A percentile compares a stretch with the other conserved stretches of the same genome.
Conservation (phyloP, 2,888 invertebrate species). For the Endomychus coccineus region DNA sequence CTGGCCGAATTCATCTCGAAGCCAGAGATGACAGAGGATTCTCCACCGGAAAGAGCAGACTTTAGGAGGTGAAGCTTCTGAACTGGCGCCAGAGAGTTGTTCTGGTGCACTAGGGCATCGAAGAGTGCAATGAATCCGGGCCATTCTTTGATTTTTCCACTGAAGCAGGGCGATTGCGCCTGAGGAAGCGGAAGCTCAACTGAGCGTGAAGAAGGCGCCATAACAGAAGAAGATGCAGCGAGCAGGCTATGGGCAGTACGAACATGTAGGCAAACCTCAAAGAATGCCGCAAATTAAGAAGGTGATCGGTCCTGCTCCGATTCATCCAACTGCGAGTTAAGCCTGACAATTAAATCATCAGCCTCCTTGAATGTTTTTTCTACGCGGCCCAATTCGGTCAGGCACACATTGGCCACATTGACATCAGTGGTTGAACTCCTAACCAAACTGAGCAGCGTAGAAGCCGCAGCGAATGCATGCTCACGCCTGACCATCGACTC, state of each 20-base stretch:
- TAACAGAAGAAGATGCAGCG: constrained; percentile 1
- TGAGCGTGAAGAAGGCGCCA: not conserved
- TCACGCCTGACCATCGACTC: not conserved
- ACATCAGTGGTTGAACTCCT: constrained; percentile 1
- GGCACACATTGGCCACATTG: constrained; percentile 1
- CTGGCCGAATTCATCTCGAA: constrained; percentile 2
- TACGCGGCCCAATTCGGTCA: not conserved
- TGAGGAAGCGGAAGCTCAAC: constrained; percentile 3
- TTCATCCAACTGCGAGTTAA: too few relatives aligned
- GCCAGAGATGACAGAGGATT: too few relatives aligned
- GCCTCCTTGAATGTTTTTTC: not conserved
- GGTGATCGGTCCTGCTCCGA: not conserved
- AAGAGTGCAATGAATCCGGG: constrained; percentile 1
- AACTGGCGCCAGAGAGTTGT: constrained; percentile 1
- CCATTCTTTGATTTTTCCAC: constrained; percentile 2
- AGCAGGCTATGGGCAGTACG: constrained; percentile 4
- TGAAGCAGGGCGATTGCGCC: constrained; percentile 1
- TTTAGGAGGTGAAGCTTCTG: constrained; percentile 2
- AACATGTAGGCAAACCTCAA: constrained; percentile 4
- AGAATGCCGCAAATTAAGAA: constrained; percentile 3
- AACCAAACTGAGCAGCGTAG: not conserved
- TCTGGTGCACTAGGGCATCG: constrained; percentile 4
- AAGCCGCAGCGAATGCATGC: constrained; percentile 1
- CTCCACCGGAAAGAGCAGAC: too few relatives aligned
- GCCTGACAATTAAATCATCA: too few relatives aligned